Conservation (phyloP, 2,113 vertebrate species). For the Agapornis roseicollis region DNA sequence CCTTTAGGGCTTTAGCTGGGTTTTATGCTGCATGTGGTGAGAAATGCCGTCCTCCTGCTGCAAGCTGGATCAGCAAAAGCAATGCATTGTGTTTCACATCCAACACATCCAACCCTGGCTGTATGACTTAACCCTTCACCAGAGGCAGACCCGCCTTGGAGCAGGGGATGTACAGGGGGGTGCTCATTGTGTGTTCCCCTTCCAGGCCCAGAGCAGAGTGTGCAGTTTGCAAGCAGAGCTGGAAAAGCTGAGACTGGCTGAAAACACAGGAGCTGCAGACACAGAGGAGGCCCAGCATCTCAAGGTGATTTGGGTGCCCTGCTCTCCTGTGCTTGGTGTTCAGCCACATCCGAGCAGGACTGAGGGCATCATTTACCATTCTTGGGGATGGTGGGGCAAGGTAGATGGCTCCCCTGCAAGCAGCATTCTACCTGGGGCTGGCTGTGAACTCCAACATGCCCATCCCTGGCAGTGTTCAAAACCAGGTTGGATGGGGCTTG, state of each 20-base stretch:
- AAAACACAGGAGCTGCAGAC: constrained; percentile 60
- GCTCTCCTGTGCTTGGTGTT: not conserved
- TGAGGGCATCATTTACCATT: not conserved
- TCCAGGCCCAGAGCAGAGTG: constrained; percentile 79
- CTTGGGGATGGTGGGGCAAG: not conserved
- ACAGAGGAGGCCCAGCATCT: constrained; percentile 77
- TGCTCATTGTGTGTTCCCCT: not conserved
- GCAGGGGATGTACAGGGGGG: rapidly evolving
- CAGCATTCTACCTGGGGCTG: not conserved
- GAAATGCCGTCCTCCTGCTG: not conserved
- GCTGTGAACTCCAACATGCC: not conserved
- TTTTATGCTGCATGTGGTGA: not conserved
- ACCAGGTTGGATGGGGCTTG: not conserved
- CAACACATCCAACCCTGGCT: rapidly evolving
- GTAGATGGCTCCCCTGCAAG: not conserved
- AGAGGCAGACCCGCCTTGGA: rapidly evolving
- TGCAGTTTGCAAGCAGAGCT: constrained; percentile 84
- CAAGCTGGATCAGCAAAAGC: not conserved
- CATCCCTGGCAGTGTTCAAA: not conserved
- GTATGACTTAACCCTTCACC: too few relatives aligned
- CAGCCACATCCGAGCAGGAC: rapidly evolving
- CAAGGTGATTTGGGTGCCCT: constrained; percentile 77
- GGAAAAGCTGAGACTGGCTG: constrained; percentile 78
- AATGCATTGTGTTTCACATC: rapidly evolving
- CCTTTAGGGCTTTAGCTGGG: not conserved